Conservation (phyloP, 2,888 invertebrate genomes). For the Rhyacophila evoluta region DNA sequence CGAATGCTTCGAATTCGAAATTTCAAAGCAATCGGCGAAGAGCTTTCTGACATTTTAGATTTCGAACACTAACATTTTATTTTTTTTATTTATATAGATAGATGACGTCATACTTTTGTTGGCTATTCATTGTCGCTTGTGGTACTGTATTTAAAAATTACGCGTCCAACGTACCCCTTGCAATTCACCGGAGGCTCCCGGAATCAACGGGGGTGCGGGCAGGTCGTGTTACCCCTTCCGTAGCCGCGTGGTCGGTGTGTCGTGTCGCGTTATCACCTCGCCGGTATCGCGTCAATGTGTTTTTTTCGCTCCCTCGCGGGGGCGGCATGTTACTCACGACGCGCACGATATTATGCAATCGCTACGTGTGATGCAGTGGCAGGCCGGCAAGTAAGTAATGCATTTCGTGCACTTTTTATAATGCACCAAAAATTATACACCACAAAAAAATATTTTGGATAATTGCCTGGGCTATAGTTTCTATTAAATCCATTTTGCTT, state of each 20-base stretch:
- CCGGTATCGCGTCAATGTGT: constrained; percentile 20
- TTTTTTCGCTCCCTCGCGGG: constrained; percentile 1
- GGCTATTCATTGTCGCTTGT: too few relatives aligned
- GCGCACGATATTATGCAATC: neutral
- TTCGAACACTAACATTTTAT: too few relatives aligned
- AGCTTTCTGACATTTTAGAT: too few relatives aligned
- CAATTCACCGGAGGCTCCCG: neutral
- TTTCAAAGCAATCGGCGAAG: too few relatives aligned
- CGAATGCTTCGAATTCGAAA: too few relatives aligned
- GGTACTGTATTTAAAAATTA: neutral
- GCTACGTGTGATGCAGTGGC: neutral
- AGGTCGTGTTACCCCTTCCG: neutral
- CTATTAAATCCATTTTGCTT: too few relatives aligned
- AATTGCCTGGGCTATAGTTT: too few relatives aligned
- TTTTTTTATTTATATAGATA: neutral
- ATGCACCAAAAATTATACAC: too few relatives aligned
- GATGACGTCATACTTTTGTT: neutral
- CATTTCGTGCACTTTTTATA: too few relatives aligned
- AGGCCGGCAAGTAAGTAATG: neutral
- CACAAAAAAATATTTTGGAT: too few relatives aligned
- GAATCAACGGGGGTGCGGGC: neutral
- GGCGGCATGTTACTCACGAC: neutral
- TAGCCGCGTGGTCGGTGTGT: constrained; percentile 29
- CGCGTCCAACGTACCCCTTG: neutral
- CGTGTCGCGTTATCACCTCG: constrained; percentile 34